phyloP scores from a whole-genome alignment of 1,140 invertebrate genomes.

The Colletes latitarsis region DNA sequence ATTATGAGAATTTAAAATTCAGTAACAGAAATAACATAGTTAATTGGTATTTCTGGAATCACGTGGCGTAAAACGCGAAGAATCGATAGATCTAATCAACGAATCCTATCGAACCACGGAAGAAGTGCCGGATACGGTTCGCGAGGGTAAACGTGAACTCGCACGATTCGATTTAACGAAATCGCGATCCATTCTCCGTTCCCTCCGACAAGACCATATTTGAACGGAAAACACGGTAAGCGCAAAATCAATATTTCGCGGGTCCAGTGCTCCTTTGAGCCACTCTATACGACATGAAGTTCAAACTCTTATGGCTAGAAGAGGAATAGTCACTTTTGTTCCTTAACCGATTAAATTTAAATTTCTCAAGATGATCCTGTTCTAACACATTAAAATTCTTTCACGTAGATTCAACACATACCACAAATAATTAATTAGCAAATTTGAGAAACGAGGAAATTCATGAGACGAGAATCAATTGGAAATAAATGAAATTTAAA shows the following conservation, averaged over 20 bases:
- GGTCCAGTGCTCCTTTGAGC: slow-evolving; percentile 25
- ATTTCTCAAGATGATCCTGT: not conserved
- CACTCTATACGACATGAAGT: slow-evolving; percentile 21
- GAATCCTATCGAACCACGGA: not conserved
- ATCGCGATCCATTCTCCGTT: slow-evolving; percentile 29
- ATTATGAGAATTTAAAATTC: not conserved
- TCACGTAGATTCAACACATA: not conserved
- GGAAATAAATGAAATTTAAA: no score
- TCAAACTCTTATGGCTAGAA: not conserved
- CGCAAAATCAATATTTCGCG: slow-evolving; percentile 41
- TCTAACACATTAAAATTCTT: not conserved
- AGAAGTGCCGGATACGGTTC: not conserved
- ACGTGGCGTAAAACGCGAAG: not conserved
- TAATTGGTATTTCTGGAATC: not conserved
- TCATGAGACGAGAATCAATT: not conserved
- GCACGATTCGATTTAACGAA: slow-evolving; percentile 38
- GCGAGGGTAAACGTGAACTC: not conserved
- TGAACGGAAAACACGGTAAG: slow-evolving; percentile 36
- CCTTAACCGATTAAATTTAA: not conserved
- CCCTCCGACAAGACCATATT: slow-evolving; percentile 13
- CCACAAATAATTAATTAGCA: no score
- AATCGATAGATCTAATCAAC: not conserved
- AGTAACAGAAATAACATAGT: no score
- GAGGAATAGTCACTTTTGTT: slow-evolving; percentile 6
- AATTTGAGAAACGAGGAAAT: not conserved